These are phyloP conservation scores for Phortica variegata DNA, from an alignment of 1,140 invertebrate species.

Conservation along the genomic window DNA sequence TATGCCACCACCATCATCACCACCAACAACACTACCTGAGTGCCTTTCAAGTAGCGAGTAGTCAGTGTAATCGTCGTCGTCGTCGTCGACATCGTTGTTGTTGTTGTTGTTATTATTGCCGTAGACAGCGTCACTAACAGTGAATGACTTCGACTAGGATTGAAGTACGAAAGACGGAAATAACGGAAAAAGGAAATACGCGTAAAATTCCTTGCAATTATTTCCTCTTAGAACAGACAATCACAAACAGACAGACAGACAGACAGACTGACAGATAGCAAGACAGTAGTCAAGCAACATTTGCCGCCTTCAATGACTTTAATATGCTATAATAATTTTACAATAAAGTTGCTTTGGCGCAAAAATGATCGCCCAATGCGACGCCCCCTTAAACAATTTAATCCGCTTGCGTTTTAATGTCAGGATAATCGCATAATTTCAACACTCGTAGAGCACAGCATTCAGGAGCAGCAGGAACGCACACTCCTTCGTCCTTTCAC, in stretches of 20 bases:
- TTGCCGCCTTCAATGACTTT: neutral
- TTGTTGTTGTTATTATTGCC: no score
- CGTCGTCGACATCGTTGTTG: no score
- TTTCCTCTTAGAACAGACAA: constrained; percentile 19
- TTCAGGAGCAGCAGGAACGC: no score
- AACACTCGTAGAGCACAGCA: neutral
- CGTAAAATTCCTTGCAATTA: constrained; percentile 53
- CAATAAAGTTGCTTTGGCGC: neutral
- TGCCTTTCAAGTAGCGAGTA: neutral
- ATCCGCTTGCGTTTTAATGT: constrained; percentile 37
- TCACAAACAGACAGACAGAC: constrained; percentile 8
- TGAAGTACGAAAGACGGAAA: neutral
- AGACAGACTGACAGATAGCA: neutral
- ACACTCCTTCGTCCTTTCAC: no score
- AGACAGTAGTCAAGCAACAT: neutral
- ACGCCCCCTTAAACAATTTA: constrained; percentile 36
- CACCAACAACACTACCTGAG: neutral
- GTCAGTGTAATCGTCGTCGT: neutral
- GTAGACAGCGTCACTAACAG: neutral
- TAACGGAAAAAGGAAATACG: constrained; percentile 36
- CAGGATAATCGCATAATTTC: constrained; percentile 48
- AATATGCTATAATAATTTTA: neutral
- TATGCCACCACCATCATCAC: constrained; percentile 17
- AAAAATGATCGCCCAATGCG: constrained; percentile 26
- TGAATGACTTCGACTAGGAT: neutral